Percentiles rank a stretch among this genome's conserved stretches.
Conservation (phyloP, 1,140 invertebrate species). For the Araneus ventricosus region DNA sequence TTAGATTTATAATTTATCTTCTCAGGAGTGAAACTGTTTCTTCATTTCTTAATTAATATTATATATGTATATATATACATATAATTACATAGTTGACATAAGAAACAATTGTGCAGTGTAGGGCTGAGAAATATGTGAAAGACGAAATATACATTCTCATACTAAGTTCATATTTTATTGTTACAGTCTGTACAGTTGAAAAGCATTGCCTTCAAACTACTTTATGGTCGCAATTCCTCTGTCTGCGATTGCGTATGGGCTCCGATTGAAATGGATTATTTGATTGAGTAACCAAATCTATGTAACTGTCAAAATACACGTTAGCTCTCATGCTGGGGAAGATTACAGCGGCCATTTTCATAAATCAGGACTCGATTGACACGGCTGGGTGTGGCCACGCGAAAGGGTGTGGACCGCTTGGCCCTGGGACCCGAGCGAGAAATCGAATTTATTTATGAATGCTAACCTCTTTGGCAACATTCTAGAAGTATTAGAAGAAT, state of each 20-base stretch:
- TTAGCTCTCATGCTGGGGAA: not conserved
- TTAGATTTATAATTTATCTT: too few relatives aligned
- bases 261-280: conserved; percentile 8
- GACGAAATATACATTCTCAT: too few relatives aligned
- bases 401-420: conserved; percentile 24
- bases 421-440: not conserved
- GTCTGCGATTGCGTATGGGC: not conserved
- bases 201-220: too few relatives aligned
- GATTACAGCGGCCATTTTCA: conserved; percentile 42
- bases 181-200: too few relatives aligned
- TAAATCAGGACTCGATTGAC: conserved; percentile 55
- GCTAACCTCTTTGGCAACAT: not conserved
- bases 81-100: too few relatives aligned
- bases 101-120: too few relatives aligned
- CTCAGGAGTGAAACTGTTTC: too few relatives aligned
- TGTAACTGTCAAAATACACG: conserved; percentile 10
- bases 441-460: conserved; percentile 25
- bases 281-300: not conserved
- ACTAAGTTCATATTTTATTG: too few relatives aligned
- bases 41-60: too few relatives aligned
- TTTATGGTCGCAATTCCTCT: too few relatives aligned
- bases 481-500: not conserved
- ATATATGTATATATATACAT: too few relatives aligned
- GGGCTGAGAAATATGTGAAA: too few relatives aligned
- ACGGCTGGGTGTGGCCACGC: not conserved